Percentiles rank a stretch among this genome's conserved stretches.
Evolutionary conservation across 2,888 invertebrate genomes (phyloP).

Genomic region (Dasysyrphus tricinctus): DNA sequence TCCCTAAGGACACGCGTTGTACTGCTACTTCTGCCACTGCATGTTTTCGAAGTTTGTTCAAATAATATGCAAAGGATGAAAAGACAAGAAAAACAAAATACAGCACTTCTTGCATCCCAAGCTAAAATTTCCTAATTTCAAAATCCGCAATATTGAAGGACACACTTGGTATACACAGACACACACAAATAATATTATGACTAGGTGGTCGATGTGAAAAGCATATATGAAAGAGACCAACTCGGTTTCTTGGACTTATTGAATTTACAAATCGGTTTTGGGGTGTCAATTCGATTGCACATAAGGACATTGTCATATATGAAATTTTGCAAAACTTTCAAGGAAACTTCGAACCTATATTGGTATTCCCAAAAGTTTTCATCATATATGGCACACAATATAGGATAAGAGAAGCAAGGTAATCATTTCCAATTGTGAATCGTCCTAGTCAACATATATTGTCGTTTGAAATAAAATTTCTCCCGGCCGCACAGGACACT

Average conservation of each 20-base stretch:
- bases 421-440: slow-evolving; percentile 61
- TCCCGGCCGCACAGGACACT: slow-evolving; percentile 25
- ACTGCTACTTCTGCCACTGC: slow-evolving; percentile 10
- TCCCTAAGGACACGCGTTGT: slow-evolving; percentile 56
- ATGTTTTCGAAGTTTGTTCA: slow-evolving; percentile 47
- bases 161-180: not conserved
- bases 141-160: slow-evolving; percentile 53
- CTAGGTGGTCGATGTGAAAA: slow-evolving; percentile 4
- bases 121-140: slow-evolving; percentile 71
- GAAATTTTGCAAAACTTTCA: slow-evolving; percentile 52
- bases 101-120: slow-evolving; percentile 30
- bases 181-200: slow-evolving; percentile 29
- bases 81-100: slow-evolving; percentile 15
- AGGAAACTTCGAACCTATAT: slow-evolving; percentile 38
- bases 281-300: slow-evolving; percentile 54
- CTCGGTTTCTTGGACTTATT: slow-evolving; percentile 54
- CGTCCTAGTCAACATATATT: slow-evolving; percentile 60
- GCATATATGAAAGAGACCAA: slow-evolving; percentile 7
- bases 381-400: slow-evolving; percentile 12
- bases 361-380: slow-evolving; percentile 60
- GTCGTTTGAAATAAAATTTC: slow-evolving; percentile 55
- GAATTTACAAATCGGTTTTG: slow-evolving; percentile 65
- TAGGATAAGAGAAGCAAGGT: slow-evolving; percentile 43
- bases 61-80: slow-evolving; percentile 36
- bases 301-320: slow-evolving; percentile 48